Conservation (phyloP, 2,797 vertebrate genomes). For the Crocidura indochinensis region DNA sequence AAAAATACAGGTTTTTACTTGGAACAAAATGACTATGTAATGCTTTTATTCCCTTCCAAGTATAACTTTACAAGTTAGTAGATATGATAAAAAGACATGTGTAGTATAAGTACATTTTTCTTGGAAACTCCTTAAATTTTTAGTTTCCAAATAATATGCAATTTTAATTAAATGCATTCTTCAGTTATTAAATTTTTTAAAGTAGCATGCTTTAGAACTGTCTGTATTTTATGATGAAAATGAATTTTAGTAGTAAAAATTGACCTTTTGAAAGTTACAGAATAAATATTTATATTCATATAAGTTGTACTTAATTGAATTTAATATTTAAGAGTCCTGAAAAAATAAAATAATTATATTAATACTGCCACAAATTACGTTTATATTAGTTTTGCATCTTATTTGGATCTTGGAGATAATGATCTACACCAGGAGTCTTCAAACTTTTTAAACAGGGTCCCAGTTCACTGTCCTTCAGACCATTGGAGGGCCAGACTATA, state of each 20-base stretch:
- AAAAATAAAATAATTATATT: constrained; percentile 56
- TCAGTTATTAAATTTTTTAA: constrained; percentile 18
- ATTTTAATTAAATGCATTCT: constrained; percentile 72
- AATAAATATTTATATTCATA: constrained; percentile 61
- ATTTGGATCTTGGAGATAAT: constrained; percentile 57
- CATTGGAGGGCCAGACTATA: too few species aligned
- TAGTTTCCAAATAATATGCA: background rate
- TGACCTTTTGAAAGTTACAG: constrained; percentile 74
- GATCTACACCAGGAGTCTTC: background rate
- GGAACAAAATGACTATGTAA: background rate
- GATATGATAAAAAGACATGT: background rate
- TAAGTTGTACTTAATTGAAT: constrained; percentile 71
- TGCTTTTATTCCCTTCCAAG: too few species aligned
- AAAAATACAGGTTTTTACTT: background rate
- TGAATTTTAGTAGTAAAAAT: constrained; percentile 29
- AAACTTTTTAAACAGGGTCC: too few species aligned
- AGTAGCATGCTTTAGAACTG: constrained; percentile 64
- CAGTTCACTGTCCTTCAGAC: too few species aligned
- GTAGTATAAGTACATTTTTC: background rate
- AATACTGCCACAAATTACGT: constrained; percentile 27
- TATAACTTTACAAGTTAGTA: background rate
- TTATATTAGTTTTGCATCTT: constrained; percentile 27
- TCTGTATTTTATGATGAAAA: constrained; percentile 64
- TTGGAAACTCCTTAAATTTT: too few species aligned
- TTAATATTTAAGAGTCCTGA: constrained; percentile 38